Evolutionary conservation across 2,888 invertebrate genomes (phyloP).

Genomic region (Nephrocerus scutellatus): DNA sequence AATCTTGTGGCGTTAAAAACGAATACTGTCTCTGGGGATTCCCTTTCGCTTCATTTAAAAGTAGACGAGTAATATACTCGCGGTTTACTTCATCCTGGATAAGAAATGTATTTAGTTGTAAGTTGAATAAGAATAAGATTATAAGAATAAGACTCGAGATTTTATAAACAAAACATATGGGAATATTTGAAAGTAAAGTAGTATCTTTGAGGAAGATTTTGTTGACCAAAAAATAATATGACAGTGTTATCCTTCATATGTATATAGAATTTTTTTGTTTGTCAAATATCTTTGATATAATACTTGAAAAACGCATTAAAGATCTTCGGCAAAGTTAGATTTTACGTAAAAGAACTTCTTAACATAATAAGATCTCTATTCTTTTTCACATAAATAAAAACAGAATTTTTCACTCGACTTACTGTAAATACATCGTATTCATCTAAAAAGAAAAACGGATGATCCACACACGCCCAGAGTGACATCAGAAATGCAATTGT

Average conservation of each 20-base stretch:
- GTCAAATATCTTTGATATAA: not conserved
- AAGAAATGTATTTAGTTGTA: constrained; percentile 14
- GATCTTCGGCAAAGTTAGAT: not conserved
- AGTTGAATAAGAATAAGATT: not conserved
- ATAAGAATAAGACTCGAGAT: not conserved
- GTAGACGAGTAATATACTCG: constrained; percentile 67
- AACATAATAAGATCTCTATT: not conserved
- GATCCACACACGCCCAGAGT: constrained; percentile 85
- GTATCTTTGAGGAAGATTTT: not conserved
- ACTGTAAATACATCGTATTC: constrained; percentile 98
- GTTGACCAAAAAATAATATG: constrained; percentile 8
- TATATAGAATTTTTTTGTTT: too few species aligned
- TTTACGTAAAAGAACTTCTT: not conserved
- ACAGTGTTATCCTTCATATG: not conserved
- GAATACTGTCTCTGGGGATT: constrained; percentile 71
- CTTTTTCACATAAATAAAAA: constrained; percentile 1
- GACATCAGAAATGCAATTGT: constrained; percentile 90
- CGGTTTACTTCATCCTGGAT: constrained; percentile 77
- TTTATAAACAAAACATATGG: not conserved
- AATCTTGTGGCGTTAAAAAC: constrained; percentile 83
- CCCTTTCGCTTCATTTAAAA: constrained; percentile 65
- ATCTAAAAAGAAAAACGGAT: constrained; percentile 90
- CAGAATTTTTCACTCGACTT: constrained; percentile 23
- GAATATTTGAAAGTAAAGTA: not conserved
- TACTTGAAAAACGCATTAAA: not conserved